Percentiles rank a stretch among this genome's conserved stretches.
Evolutionary conservation across 2,113 vertebrate species (phyloP).

Genomic region (Perca schrenkii): DNA sequence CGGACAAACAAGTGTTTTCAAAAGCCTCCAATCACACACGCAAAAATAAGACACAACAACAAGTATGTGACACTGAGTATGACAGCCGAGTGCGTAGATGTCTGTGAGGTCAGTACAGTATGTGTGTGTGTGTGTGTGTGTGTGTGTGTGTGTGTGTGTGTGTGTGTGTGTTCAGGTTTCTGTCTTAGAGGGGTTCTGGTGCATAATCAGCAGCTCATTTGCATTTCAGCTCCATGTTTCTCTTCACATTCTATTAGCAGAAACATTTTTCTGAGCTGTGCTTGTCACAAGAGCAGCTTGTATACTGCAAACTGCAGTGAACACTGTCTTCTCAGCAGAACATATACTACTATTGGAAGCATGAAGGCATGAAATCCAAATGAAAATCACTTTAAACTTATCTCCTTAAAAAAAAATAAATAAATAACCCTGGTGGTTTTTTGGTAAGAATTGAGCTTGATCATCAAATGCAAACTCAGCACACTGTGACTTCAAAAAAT

Average conservation of each 20-base stretch:
- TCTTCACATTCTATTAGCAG: background rate
- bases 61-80: conserved; percentile 23
- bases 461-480: background rate
- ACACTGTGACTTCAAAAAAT: background rate
- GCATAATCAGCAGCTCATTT: background rate
- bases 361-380: background rate
- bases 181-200: no score
- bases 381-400: background rate
- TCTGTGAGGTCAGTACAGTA: conserved; percentile 12
- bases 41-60: conserved; percentile 3
- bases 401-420: background rate
- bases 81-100: background rate
- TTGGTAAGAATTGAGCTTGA: background rate
- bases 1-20: conserved; percentile 3
- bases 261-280: background rate
- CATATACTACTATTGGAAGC: background rate
- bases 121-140: conserved; percentile 35
- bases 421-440: background rate
- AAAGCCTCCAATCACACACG: conserved; percentile 37
- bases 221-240: background rate
- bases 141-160: conserved; percentile 10
- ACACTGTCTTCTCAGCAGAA: background rate
- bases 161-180: conserved; percentile 6
- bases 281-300: background rate
- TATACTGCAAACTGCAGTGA: background rate